phyloP scores from a whole-genome alignment of 2,888 invertebrate species.

The Dinocampus coccinellae region DNA sequence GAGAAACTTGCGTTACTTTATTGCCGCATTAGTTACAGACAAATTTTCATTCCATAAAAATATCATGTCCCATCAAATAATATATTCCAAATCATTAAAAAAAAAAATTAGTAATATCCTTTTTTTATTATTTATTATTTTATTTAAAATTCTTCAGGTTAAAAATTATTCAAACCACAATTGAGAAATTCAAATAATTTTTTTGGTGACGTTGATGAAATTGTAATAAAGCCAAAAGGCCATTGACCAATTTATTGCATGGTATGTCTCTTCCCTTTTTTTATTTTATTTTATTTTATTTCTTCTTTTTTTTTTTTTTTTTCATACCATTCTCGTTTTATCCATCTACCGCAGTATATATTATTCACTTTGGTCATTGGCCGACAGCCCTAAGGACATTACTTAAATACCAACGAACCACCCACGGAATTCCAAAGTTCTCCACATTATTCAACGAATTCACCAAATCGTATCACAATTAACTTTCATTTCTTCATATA shows the following conservation, averaged over 20 bases:
- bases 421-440: constrained; percentile 58
- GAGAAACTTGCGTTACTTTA: constrained; percentile 55
- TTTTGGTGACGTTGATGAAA: no score
- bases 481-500: not conserved
- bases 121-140: no score
- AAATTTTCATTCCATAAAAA: no score
- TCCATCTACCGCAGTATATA: not conserved
- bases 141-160: no score
- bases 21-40: no score
- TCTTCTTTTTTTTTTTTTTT: not conserved
- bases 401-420: constrained; percentile 47
- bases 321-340: not conserved
- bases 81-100: no score
- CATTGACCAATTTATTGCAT: constrained; percentile 34
- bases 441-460: constrained; percentile 56
- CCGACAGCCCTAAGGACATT: constrained; percentile 40
- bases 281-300: not conserved
- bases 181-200: constrained; percentile 10
- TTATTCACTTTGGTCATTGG: not conserved
- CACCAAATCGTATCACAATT: constrained; percentile 15
- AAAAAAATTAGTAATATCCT: no score
- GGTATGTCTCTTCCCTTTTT: no score
- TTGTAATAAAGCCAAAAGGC: constrained; percentile 4
- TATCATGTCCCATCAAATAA: no score
- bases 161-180: no score